Base-by-base conservation (phyloP, 2,113 vertebrate species). In the Merops nubicus region DNA sequence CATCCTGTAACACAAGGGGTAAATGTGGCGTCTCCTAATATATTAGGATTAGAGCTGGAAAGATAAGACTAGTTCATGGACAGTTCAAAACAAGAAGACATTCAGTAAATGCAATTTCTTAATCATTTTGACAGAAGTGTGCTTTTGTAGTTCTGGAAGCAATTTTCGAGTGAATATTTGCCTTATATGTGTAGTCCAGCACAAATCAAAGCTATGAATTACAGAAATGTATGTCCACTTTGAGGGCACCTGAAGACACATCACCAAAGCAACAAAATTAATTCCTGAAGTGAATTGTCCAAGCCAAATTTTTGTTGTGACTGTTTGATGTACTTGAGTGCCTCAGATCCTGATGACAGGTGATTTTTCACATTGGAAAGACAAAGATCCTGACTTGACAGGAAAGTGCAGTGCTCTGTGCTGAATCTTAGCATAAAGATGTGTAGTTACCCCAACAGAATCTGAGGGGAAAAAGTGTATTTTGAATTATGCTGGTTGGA, bases 51-150 rank as follows among this genome's bases (percentile, higher is more conserved):
- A 64, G 51, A 83, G 36, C 56, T 67, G 42, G 86, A 34, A 78
- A 91, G 84, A 86, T 91, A 82, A 94, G 74, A 28, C 47, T 56
- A n/a, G 94, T 95, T 96, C 85, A 85, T 53, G 38, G 76, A 34
- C 11, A 91, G 84, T 91, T 87, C 91, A 85, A 85, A 92, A 91
- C 73, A 94, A 50, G 36, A 85, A 54, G 63, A 47, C 23, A 12
- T 26, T 91, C 45, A 42, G 88, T 85, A 74, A 93, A 64, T 78
- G 70, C 70, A 31, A 8, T 86, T 80, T 50, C 65, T 95, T 84
- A 89, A 95, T 84, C 40, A 60, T 94, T 88, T 89, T 96, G 92
- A 91, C 69, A 91, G 79, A 93, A 94, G 81, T 65, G 96, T 95
- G 86, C 65, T 91, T 77, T 78, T 94, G 11, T 83, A 91, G 80